Percentiles rank a stretch among this genome's conserved stretches.
These are phyloP conservation scores for Diplosoma virens DNA, from an alignment of 23 tunicate genomes.

Conservation along the genomic window DNA sequence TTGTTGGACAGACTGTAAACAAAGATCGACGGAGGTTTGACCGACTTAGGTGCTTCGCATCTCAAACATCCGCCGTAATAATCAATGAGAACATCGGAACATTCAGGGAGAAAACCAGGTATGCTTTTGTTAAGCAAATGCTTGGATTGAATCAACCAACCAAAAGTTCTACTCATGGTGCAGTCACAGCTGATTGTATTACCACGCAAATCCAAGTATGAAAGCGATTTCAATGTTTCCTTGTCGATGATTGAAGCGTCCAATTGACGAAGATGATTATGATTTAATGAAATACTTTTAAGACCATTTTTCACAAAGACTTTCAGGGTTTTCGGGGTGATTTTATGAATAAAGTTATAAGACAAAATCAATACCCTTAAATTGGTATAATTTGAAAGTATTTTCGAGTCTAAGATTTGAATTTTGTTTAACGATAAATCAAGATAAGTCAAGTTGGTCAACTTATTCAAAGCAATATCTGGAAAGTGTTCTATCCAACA, in stretches of 20 bases:
- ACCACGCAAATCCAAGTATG: constrained; percentile 32
- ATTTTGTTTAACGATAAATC: constrained; percentile 33
- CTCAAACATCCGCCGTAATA: constrained; percentile 39
- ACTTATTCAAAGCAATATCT: neutral
- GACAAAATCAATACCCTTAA: constrained; percentile 5
- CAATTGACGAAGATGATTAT: constrained; percentile 5
- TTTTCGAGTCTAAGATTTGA: neutral
- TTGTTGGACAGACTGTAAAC: neutral
- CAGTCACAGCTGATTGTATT: constrained; percentile 23
- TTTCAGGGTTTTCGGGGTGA: neutral
- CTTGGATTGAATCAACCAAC: constrained; percentile 3
- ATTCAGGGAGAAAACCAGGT: constrained; percentile 36
- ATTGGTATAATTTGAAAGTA: neutral
- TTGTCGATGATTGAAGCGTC: neutral
- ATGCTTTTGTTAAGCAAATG: neutral
- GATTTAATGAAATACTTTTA: neutral
- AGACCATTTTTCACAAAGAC: neutral
- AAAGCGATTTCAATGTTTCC: neutral
- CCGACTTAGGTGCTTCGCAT: neutral
- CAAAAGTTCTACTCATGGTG: constrained; percentile 3
- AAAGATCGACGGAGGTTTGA: neutral
- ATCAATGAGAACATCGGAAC: neutral
- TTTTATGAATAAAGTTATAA: constrained; percentile 1
- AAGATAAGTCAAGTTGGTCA: neutral
- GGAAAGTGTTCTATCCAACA: constrained; percentile 21